Percentiles rank a stretch among this genome's conserved stretches.
phyloP scores from a whole-genome alignment of 2,113 vertebrate species.

The Symphodus melops region DNA sequence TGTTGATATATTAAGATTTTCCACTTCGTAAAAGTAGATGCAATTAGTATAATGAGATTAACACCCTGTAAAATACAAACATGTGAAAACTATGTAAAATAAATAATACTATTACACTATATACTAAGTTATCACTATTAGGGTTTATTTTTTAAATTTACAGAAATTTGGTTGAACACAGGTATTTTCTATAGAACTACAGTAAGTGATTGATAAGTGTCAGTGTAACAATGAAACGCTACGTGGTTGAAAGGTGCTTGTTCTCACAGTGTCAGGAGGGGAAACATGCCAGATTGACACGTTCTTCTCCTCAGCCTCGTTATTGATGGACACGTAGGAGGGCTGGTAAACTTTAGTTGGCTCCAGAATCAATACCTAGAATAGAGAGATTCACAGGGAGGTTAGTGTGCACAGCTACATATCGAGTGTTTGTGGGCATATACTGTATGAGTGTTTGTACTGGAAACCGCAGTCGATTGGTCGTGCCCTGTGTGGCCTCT shows the following conservation, averaged over 20 bases:
- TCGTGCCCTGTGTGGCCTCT: conserved; percentile 90
- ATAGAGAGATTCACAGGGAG: not conserved
- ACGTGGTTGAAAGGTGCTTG: no score
- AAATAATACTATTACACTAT: no score
- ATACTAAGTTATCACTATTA: no score
- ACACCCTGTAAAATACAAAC: no score
- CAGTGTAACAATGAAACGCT: not conserved
- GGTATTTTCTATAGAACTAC: no score
- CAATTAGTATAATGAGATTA: no score
- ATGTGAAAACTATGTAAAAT: no score
- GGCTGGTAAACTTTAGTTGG: conserved; percentile 94
- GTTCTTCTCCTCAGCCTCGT: conserved; percentile 91
- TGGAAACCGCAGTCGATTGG: conserved; percentile 92
- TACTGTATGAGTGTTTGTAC: conserved; percentile 81
- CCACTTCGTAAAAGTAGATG: no score
- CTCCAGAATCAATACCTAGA: conserved; percentile 94
- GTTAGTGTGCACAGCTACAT: not conserved
- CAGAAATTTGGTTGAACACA: no score
- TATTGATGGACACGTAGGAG: conserved; percentile 94
- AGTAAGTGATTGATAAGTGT: not conserved
- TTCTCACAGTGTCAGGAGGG: conserved; percentile 88
- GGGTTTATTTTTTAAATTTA: no score
- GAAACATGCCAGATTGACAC: conserved; percentile 95
- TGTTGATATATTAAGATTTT: no score
- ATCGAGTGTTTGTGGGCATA: not conserved